Evolutionary conservation across 1,140 invertebrate genomes (phyloP), one percentile per base, ranked within the genome.

Genomic region (Monomorium pharaonis): DNA sequence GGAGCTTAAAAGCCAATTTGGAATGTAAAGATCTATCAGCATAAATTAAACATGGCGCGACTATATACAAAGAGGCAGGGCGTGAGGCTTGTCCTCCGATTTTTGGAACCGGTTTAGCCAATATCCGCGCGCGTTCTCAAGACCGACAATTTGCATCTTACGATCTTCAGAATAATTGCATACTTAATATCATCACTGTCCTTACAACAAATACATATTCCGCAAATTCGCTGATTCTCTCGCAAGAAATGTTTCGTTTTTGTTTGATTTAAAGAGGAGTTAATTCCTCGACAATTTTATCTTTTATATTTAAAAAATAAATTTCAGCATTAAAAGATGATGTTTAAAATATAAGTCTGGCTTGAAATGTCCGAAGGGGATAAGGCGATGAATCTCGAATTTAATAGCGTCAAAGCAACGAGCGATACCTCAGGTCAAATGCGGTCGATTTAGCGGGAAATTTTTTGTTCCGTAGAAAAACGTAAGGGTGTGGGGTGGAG

Each of bases 1-100:
- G 90, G 85, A 70, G 88, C 88, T 90, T 90, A 86, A 89, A 86
- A 91, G 87, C 80, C 90, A 92, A 92, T 93, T 92, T 92, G 87
- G 86, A 90, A 92, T 91, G 91, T 92, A 92, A 92, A 92, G 89
- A 85, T 91, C 88, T 89, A 93, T 93, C 89, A 92, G 72, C 92
- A 93, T 93, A 92, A 91, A 93, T 93, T 92, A 93, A 88, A 87
- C 63, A 87, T 74, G 75, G 80, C 89, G 86, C 54, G 58, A 10
- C n/a, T 56, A 58, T 62, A 42, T 56, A 85, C 81, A 72, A 72
- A 84, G 77, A 56, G 37, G 42, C 27, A 51, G 42, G n/a, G 24
- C 37, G 65, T 30, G 65, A 69, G 51, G 49, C 65, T 81, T 69
- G 65, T 58, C 51, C 24, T 72, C 24, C 65, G 51, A 81, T 81